These are phyloP conservation scores for Entomyzon cyanotis DNA, from an alignment of 2,113 vertebrate species.

Conservation along the genomic window DNA sequence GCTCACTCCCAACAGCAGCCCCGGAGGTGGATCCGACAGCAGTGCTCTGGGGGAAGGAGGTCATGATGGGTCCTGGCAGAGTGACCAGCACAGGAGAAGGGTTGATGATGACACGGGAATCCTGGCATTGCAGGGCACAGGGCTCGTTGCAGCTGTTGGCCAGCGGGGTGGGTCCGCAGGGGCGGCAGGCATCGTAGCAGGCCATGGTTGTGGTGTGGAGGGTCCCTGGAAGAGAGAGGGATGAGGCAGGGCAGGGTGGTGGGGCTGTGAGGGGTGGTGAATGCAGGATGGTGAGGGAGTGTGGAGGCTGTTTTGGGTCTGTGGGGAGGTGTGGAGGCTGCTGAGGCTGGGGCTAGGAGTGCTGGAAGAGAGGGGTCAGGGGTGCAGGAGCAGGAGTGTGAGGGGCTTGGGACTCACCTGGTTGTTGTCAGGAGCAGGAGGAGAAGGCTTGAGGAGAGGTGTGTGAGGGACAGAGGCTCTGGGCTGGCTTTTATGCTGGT, in stretches of 20 bases:
- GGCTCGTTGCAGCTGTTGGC: not conserved
- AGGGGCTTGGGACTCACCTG: not conserved
- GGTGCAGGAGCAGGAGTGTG: not conserved
- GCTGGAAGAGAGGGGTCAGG: rapidly evolving
- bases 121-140: not conserved
- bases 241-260: not conserved
- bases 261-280: not conserved
- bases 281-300: no score
- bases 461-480: not conserved
- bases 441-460: not conserved
- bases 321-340: not conserved
- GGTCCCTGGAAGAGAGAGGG: not conserved
- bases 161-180: not conserved
- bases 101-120: not conserved
- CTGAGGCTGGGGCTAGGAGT: not conserved
- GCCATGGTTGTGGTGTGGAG: not conserved
- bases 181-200: not conserved
- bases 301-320: no score
- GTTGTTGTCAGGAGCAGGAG: not conserved
- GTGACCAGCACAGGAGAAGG: no score
- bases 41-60: no score
- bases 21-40: no score
- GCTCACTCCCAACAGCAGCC: no score
- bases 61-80: no score
- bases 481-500: not conserved